A percentile compares a stretch with the other conserved stretches of the same genome.
phyloP scores from a whole-genome alignment of 2,113 vertebrate genomes.

The Pseudorasbora parva region DNA sequence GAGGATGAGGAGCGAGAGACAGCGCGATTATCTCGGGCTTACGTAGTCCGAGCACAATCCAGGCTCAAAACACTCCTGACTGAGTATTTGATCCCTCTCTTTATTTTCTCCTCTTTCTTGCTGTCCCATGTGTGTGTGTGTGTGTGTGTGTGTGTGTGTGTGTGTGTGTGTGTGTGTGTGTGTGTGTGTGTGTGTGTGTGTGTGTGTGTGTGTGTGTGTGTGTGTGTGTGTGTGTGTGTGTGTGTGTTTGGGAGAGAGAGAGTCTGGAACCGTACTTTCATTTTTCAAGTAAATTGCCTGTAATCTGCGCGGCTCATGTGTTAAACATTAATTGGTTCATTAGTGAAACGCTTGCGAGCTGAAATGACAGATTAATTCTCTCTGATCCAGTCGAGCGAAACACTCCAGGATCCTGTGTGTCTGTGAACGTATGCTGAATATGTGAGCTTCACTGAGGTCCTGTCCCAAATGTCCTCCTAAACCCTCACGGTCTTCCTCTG shows the following conservation, averaged over 20 bases:
- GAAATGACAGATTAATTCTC: conserved; percentile 62
- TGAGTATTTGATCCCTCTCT: background rate
- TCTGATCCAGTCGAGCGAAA: conserved; percentile 5
- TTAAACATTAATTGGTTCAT: conserved; percentile 70
- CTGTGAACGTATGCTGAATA: background rate
- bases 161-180: background rate
- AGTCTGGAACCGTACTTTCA: conserved; percentile 44
- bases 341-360: conserved; percentile 60
- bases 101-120: too few relatives aligned
- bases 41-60: background rate
- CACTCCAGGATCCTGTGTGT: background rate
- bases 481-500: too few relatives aligned
- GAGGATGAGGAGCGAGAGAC: background rate
- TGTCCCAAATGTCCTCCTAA: too few relatives aligned
- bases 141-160: background rate
- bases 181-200: background rate
- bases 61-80: too few relatives aligned
- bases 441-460: too few relatives aligned
- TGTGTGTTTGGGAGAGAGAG: too few relatives aligned
- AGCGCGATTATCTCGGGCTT: background rate
- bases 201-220: background rate
- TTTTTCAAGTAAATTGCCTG: conserved; percentile 61
- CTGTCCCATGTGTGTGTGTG: background rate
- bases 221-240: background rate
- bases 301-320: conserved; percentile 55